These are phyloP conservation scores for Acipenser transmontanus DNA, from an alignment of 2,797 vertebrate species.

Conservation along the genomic window DNA sequence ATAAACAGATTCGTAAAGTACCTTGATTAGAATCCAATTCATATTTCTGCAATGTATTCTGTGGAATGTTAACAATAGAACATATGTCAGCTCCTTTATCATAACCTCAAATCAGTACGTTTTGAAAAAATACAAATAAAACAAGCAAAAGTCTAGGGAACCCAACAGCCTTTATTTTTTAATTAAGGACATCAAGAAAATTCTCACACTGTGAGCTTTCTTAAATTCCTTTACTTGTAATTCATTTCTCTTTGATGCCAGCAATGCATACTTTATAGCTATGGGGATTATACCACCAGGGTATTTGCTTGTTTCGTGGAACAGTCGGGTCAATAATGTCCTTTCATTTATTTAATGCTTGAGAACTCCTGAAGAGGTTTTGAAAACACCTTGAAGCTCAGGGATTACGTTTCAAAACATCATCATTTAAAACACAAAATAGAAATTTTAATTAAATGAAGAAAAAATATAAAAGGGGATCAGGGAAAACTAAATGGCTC, in stretches of 20 bases:
- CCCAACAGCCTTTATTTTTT: too few species aligned
- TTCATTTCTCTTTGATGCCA: conserved; percentile 21
- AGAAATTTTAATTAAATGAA: too few species aligned
- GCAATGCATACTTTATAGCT: conserved; percentile 8
- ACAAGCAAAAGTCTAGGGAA: too few species aligned
- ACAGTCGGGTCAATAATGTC: conserved; percentile 6
- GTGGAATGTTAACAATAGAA: too few species aligned
- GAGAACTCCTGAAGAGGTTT: conserved; percentile 1
- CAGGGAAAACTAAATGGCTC: too few species aligned
- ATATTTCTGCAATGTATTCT: too few species aligned
- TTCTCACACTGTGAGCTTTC: conserved; percentile 16
- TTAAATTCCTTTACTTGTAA: conserved; percentile 23
- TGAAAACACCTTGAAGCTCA: not conserved
- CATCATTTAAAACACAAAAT: not conserved
- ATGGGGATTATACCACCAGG: conserved; percentile 5
- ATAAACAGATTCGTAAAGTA: too few species aligned
- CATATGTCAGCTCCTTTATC: too few species aligned
- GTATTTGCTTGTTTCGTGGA: not conserved
- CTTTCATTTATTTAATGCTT: conserved; percentile 5
- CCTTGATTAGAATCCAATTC: too few species aligned
- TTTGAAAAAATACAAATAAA: not conserved
- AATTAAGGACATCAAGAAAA: not conserved
- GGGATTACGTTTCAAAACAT: not conserved
- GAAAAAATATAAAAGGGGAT: too few species aligned
- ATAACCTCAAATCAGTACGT: not conserved